Percentiles rank a stretch among this genome's conserved stretches.
phyloP scores from a whole-genome alignment of 1,140 invertebrate genomes.

The Psilanteris sp. region DNA sequence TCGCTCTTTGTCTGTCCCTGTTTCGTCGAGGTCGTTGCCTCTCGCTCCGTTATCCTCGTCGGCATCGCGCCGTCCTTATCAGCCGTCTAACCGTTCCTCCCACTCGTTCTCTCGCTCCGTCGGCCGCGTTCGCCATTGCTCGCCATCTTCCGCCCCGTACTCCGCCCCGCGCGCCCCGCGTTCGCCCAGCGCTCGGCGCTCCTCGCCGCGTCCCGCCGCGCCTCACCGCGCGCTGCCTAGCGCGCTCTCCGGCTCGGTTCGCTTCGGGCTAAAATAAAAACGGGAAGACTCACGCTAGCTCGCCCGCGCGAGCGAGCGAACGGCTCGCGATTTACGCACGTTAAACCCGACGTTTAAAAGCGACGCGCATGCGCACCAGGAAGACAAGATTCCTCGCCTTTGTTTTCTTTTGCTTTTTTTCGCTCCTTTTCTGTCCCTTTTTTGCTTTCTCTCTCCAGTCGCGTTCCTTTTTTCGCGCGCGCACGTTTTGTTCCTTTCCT shows the following conservation, averaged over 20 bases:
- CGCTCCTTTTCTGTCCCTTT: constrained; percentile 1
- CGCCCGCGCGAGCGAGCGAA: constrained; percentile 45
- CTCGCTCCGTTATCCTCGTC: constrained; percentile 42
- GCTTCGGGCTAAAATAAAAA: constrained; percentile 58
- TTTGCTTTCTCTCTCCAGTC: constrained; percentile 23
- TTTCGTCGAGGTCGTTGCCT: constrained; percentile 44
- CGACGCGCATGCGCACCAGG: constrained; percentile 45
- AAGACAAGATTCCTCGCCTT: constrained; percentile 42
- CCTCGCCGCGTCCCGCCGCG: background rate
- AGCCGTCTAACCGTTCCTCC: constrained; percentile 19
- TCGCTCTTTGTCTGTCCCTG: constrained; percentile 19
- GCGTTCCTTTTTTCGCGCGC: constrained; percentile 36
- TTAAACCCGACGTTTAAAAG: constrained; percentile 59
- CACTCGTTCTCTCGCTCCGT: constrained; percentile 10
- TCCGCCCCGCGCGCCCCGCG: background rate
- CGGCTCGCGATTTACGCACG: constrained; percentile 55
- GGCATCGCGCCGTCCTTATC: constrained; percentile 44
- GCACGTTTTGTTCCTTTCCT: constrained; percentile 27
- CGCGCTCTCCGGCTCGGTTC: constrained; percentile 27
- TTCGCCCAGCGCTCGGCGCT: background rate
- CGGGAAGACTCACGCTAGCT: constrained; percentile 54
- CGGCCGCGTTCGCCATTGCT: constrained; percentile 34
- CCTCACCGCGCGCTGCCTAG: background rate
- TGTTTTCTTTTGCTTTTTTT: constrained; percentile 19
- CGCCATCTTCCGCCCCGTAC: constrained; percentile 14